A percentile compares a stretch with the other conserved stretches of the same genome.
These are phyloP conservation scores for Caerostris extrusa DNA, from an alignment of 1,140 invertebrate genomes.

Conservation along the genomic window DNA sequence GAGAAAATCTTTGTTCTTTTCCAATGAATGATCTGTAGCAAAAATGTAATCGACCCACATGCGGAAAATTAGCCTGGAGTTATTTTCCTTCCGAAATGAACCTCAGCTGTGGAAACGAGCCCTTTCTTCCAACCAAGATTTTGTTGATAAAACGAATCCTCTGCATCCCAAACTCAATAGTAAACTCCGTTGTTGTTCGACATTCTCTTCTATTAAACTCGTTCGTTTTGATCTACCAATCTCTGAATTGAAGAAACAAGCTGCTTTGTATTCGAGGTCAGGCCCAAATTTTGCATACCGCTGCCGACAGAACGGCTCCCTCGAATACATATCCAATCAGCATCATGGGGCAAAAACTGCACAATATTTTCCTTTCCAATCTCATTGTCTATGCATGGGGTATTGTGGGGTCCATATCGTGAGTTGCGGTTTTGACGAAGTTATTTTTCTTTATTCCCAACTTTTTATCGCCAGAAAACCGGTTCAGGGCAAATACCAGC, in stretches of 20 bases:
- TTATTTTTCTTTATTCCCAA: not conserved
- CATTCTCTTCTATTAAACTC: conserved; percentile 13
- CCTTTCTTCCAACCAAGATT: not conserved
- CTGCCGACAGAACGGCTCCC: not conserved
- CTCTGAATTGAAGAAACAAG: not conserved
- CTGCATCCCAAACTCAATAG: not conserved
- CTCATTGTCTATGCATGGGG: conserved; percentile 20
- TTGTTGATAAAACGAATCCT: conserved; percentile 11
- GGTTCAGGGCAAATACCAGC: not conserved
- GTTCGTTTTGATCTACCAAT: conserved; percentile 11
- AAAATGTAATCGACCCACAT: not conserved
- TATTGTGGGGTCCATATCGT: conserved; percentile 9
- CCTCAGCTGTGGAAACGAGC: not conserved
- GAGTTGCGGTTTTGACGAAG: conserved; percentile 21
- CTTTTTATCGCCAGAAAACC: not conserved
- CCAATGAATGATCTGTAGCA: too few species aligned
- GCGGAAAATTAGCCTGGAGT: not conserved
- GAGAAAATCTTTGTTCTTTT: too few species aligned
- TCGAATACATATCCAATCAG: conserved; percentile 18
- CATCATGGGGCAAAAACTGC: not conserved
- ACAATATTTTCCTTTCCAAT: conserved; percentile 13
- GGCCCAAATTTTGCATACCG: conserved; percentile 18
- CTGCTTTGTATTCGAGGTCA: conserved; percentile 34
- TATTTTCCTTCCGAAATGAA: not conserved
- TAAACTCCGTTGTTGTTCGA: conserved; percentile 4